A percentile compares a stretch with the other conserved stretches of the same genome.
phyloP scores from a whole-genome alignment of 2,113 vertebrate genomes.

The mouse (Mus musculus) region GRCm39 chr12:15257501-15258000 shows the following conservation, averaged over 20 bases:
- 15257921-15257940: not conserved
- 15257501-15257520: not conserved
- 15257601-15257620: not conserved
- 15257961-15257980: not conserved
- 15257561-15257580: not conserved
- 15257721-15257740: not conserved
- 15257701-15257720: not conserved
- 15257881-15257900: not conserved
- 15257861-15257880: not conserved
- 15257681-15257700: not conserved
- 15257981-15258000: not conserved
- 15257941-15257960: not conserved
- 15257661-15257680: not conserved
- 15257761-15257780: not conserved
- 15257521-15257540: not conserved
- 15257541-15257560: not conserved
- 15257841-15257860: not conserved
- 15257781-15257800: not conserved
- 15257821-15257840: not conserved
- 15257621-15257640: not conserved
- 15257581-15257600: not conserved
- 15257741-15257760: not conserved
- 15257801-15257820: not conserved
- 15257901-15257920: not conserved
- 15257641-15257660: not conserved